These are phyloP conservation scores for Apocheima hispidaria DNA, from an alignment of 2,888 invertebrate species.

Conservation along the genomic window DNA sequence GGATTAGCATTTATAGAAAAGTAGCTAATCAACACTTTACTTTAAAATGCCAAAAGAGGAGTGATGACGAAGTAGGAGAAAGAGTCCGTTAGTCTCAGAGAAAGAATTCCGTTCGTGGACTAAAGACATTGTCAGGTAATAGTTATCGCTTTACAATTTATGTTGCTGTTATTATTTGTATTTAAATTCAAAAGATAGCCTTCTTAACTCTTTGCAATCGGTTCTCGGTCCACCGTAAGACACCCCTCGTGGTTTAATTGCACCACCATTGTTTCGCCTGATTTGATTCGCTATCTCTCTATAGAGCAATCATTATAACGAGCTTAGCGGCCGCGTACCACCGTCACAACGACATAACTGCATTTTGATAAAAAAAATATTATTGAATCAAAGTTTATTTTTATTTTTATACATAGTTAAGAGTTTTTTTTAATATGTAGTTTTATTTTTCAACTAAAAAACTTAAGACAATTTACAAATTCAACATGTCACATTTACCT, in stretches of 20 bases:
- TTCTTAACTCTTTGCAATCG: constrained; percentile 22
- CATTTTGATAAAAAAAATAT: constrained; percentile 4
- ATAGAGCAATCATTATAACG: constrained; percentile 76
- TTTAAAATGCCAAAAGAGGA: too few species aligned
- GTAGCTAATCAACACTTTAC: too few species aligned
- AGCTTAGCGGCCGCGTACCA: constrained; percentile 64
- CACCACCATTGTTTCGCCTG: constrained; percentile 78
- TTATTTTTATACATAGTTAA: neutral
- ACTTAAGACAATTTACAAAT: too few species aligned
- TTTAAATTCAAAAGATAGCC: neutral
- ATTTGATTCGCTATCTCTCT: constrained; percentile 85
- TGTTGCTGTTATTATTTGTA: too few species aligned
- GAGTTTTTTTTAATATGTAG: neutral
- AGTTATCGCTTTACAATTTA: too few species aligned
- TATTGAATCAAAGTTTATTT: neutral
- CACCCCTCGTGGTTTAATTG: constrained; percentile 78
- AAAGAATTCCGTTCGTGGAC: too few species aligned
- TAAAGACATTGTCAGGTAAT: too few species aligned
- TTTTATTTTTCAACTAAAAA: too few species aligned
- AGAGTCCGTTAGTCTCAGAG: too few species aligned
- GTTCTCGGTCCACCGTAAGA: constrained; percentile 47
- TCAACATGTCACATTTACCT: too few species aligned
- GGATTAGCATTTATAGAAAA: too few species aligned
- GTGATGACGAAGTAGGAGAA: too few species aligned
- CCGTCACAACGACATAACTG: constrained; percentile 44